phyloP scores from a whole-genome alignment of 2,113 vertebrate genomes.

The Cochlearius cochlearius region DNA sequence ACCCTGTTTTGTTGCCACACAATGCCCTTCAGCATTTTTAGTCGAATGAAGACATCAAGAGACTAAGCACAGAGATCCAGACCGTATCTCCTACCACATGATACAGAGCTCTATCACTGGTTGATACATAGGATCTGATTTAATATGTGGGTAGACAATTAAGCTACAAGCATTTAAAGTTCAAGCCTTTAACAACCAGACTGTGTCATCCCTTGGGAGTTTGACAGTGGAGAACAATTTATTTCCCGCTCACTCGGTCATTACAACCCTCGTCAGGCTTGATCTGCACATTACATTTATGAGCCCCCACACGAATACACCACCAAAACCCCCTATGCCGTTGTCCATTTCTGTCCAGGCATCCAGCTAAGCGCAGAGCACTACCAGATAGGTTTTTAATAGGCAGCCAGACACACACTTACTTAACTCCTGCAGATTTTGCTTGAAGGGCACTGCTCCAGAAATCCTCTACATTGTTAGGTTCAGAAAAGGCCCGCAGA shows the following conservation, averaged over 20 bases:
- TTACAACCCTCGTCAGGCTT: too few species aligned
- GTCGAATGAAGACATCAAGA: not conserved
- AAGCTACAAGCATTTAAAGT: not conserved
- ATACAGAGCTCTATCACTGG: not conserved
- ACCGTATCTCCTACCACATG: not conserved
- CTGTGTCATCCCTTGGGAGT: not conserved
- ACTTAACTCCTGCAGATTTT: slow-evolving; percentile 97
- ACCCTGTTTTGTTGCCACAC: not conserved
- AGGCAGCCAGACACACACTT: slow-evolving; percentile 63
- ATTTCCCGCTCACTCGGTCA: not conserved
- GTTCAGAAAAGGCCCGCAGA: slow-evolving; percentile 94
- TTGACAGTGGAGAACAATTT: not conserved
- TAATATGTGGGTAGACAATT: not conserved
- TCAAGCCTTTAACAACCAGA: not conserved
- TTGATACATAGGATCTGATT: not conserved
- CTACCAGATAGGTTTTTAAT: not conserved
- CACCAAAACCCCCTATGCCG: not conserved
- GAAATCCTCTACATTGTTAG: slow-evolving; percentile 93
- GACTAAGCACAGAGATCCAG: not conserved
- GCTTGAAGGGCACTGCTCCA: slow-evolving; percentile 98
- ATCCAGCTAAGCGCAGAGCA: not conserved
- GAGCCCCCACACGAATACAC: not conserved
- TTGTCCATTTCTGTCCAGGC: not conserved
- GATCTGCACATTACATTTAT: not conserved
- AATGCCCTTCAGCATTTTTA: not conserved